A percentile compares a stretch with the other conserved stretches of the same genome.
Evolutionary conservation across 2,797 vertebrate genomes (phyloP).

Genomic region (Cyprinodon diabolis): DNA sequence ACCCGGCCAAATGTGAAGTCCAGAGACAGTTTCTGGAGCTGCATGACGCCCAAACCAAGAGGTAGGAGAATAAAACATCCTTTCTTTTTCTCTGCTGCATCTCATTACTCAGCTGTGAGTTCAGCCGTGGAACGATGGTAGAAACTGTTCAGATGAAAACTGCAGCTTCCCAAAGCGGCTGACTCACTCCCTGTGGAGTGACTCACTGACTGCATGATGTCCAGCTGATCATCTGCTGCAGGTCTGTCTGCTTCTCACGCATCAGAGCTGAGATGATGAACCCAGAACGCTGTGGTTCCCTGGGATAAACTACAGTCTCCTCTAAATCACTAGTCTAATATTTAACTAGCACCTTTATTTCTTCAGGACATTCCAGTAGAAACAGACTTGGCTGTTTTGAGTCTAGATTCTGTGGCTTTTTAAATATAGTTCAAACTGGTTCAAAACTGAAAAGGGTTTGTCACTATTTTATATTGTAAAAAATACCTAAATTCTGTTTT

Average conservation of each 20-base stretch:
- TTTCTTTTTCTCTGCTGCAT: background rate
- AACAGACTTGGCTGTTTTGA: too few relatives aligned
- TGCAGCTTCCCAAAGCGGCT: conserved; percentile 10
- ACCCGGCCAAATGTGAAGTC: conserved; percentile 92
- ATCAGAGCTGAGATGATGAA: too few relatives aligned
- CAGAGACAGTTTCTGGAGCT: conserved; percentile 94
- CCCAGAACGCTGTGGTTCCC: too few relatives aligned
- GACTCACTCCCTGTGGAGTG: conserved; percentile 24
- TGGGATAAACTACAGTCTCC: too few relatives aligned
- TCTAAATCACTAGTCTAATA: too few relatives aligned
- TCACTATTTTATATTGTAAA: too few relatives aligned
- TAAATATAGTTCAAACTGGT: too few relatives aligned
- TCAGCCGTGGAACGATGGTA: background rate
- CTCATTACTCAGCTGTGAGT: conserved; percentile 1
- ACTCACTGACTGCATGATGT: conserved; percentile 20
- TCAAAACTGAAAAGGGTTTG: too few relatives aligned
- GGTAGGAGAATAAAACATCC: conserved; percentile 69
- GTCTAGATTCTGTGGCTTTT: too few relatives aligned
- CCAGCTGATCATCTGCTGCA: background rate
- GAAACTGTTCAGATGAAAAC: conserved; percentile 5
- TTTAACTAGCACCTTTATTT: too few relatives aligned
- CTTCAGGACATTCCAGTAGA: too few relatives aligned
- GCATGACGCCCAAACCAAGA: conserved; percentile 91
- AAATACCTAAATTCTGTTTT: too few relatives aligned
- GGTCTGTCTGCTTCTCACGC: background rate